Base-by-base conservation (phyloP, 2,888 invertebrate species). In the Stenoptilia bipunctidactyla region DNA sequence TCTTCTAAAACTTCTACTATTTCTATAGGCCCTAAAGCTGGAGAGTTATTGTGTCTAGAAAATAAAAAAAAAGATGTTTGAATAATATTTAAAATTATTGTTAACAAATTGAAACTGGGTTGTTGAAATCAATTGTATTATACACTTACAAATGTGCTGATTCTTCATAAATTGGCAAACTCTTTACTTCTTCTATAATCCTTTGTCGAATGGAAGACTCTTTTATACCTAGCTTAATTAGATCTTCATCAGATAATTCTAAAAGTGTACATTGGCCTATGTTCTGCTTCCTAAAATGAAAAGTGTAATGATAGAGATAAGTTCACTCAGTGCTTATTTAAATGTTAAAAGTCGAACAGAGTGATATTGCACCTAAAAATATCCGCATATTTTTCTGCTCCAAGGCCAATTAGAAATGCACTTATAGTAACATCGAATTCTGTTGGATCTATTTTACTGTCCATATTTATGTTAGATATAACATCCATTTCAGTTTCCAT, bases 201-300 rank as follows among this genome's bases (percentile, higher is more conserved):
- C 68, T 68, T 13, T 49, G 50, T 53, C 84, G 65, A 27, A 79
- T 58, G 34, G 57, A 47, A 35, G 53, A 47, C 52, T 79, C 66
- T 48, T 74, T 71, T 30, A 85, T 60, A 40, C 83, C 84, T 40
- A 85, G 54, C 48, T 66, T 73, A 6, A 59, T 48, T 14, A 85
- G 59, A 54, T 85, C 84, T 53, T 76, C 79, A 41, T 83, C 72
- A 27, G 66, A 60, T 42, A 85, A 52, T 55, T 80, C 76, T 40
- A 70, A 55, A 35, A 84, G 53, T 30, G 77, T 77, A 40, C 62
- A 64, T 50, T 82, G 79, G 1, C 80, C 77, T 52, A 84, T 79
- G 46, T 82, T 73, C 33, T 66, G 56, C 52, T 70, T 68, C 46
- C 83, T 84, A 49, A 36, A 57, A 52, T 12, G 39, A 25, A 25